These are phyloP conservation scores for Labeo catla DNA, from an alignment of 2,113 vertebrate species.

Conservation along the genomic window DNA sequence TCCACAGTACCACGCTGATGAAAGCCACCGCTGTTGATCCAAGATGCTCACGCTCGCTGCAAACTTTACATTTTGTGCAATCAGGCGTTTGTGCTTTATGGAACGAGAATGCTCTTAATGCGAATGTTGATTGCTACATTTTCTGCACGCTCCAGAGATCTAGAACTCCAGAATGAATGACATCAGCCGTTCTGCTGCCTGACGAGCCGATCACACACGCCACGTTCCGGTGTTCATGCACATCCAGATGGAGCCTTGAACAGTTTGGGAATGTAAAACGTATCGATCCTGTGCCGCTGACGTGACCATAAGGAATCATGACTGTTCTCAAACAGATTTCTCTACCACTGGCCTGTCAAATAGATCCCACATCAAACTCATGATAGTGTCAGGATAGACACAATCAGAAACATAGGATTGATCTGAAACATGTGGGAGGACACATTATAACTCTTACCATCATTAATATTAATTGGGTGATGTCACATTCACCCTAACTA, in stretches of 20 bases:
- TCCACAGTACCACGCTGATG: neutral
- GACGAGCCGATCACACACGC: neutral
- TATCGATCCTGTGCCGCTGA: neutral
- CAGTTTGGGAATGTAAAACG: neutral
- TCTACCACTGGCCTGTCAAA: neutral
- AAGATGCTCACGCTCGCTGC: neutral
- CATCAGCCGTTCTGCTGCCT: neutral
- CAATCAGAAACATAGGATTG: neutral
- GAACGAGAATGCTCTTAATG: neutral
- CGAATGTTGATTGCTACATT: neutral
- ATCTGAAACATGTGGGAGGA: neutral
- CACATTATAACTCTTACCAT: neutral
- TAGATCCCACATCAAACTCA: neutral
- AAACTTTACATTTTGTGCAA: conserved; percentile 1
- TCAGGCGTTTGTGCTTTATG: neutral
- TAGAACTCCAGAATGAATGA: conserved; percentile 5
- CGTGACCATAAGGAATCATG: neutral
- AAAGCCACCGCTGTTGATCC: conserved; percentile 18
- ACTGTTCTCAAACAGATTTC: neutral
- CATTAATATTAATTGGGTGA: neutral
- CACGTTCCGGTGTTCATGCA: neutral
- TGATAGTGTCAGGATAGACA: neutral
- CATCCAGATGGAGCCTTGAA: neutral
- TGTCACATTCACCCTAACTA: neutral
- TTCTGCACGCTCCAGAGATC: neutral